Base-by-base conservation (phyloP, 2,888 invertebrate species). In the Orthonevra nobilis region DNA sequence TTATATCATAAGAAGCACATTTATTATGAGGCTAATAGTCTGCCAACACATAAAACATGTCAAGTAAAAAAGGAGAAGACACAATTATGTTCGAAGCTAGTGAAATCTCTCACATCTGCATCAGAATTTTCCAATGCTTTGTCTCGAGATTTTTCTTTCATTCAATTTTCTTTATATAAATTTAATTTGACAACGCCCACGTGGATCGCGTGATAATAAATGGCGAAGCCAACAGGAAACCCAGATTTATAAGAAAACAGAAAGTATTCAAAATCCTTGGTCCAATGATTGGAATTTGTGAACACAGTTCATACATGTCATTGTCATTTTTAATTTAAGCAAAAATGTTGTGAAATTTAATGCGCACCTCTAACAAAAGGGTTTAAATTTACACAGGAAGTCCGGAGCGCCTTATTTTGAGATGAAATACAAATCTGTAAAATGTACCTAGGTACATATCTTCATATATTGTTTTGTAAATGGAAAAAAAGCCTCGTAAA, bases 171-270 rank as follows among this genome's bases (percentile, higher is more conserved):
- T 38, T 4, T 23, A 23, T 23, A 23, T 23, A 40, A 26, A 46
- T 36, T 46, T 6, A 19, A 26, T 19, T 48, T n/a, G 20, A 23
- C n/a, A 40, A 64, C 64, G 32, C 42, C 64, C 42, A 64, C 52
- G 4, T 26, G 3, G 19, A 28, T 23, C 5, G n/a, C n/a, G n/a
- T n/a, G n/a, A n/a, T n/a, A n/a, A n/a, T n/a, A n/a, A n/a, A n/a
- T n/a, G n/a, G n/a, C n/a, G n/a, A n/a, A n/a, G n/a, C n/a, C n/a
- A n/a, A n/a, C n/a, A n/a, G n/a, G n/a, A n/a, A n/a, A n/a, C n/a
- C n/a, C n/a, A n/a, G n/a, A n/a, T n/a, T n/a, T n/a, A n/a, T n/a
- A n/a, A n/a, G n/a, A n/a, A n/a, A n/a, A n/a, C n/a, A n/a, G n/a
- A n/a, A n/a, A n/a, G n/a, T n/a, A n/a, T n/a, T n/a, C n/a, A n/a